Percentiles rank a stretch among this genome's conserved stretches.
Evolutionary conservation across 2,113 vertebrate genomes (phyloP).

Genomic region (Clarias gariepinus): DNA sequence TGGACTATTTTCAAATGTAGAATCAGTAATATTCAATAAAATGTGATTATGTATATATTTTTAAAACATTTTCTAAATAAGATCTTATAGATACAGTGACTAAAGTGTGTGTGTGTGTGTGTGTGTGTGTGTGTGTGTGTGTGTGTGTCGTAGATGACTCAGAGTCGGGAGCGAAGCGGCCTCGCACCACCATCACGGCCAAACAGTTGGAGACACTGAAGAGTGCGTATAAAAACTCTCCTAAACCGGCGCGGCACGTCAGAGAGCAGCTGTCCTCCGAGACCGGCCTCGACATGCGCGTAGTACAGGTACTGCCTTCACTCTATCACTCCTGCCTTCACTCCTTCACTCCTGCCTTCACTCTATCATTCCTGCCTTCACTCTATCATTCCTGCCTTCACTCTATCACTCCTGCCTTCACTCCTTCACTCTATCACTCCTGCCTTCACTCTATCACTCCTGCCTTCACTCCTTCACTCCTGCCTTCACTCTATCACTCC

Average conservation of each 20-base stretch:
- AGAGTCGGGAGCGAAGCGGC: slow-evolving; percentile 92
- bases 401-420: not conserved
- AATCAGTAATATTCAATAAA: not conserved
- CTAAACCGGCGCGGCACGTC: slow-evolving; percentile 93
- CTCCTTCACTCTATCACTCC: not conserved
- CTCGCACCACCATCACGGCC: slow-evolving; percentile 96
- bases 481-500: too few species aligned
- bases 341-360: not conserved
- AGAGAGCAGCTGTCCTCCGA: slow-evolving; percentile 97
- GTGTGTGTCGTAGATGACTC: slow-evolving; percentile 81
- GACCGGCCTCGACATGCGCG: slow-evolving; percentile 97
- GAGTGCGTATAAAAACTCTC: slow-evolving; percentile 97
- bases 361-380: not conserved
- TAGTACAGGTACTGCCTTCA: slow-evolving; percentile 84
- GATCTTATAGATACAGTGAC: not conserved
- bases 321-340: not conserved
- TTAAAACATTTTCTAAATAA: not conserved
- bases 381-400: not conserved
- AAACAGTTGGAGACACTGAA: slow-evolving; percentile 98
- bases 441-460: not conserved
- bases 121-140: too few species aligned
- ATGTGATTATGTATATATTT: not conserved
- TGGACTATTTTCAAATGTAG: too few species aligned
- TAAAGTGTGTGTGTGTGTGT: not conserved
- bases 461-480: too few species aligned